Evolutionary conservation across 2,113 vertebrate genomes (phyloP).

Genomic region (Laticauda colubrina): DNA sequence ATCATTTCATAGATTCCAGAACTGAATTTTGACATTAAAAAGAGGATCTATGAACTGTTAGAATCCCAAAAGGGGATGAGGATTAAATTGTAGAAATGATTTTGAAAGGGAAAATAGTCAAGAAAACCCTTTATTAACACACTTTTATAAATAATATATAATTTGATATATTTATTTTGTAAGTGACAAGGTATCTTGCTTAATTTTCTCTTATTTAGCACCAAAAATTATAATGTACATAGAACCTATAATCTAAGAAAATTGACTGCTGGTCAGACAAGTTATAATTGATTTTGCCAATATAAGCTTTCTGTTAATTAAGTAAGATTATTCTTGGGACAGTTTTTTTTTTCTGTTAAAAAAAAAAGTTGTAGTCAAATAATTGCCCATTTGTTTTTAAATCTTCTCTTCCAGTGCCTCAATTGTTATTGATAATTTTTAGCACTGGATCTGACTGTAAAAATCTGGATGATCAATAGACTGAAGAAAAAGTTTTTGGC

Average conservation of each 20-base stretch:
- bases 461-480: background rate
- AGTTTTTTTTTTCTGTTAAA: background rate
- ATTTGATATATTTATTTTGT: background rate
- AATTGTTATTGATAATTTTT: background rate
- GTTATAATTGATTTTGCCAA: background rate
- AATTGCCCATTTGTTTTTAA: background rate
- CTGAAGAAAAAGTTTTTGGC: background rate
- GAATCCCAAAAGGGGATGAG: background rate
- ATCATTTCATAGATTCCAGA: background rate
- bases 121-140: background rate
- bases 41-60: background rate
- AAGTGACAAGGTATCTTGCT: background rate
- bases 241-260: background rate
- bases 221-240: background rate
- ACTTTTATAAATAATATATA: background rate
- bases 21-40: background rate
- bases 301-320: background rate
- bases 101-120: background rate
- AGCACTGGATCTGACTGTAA: background rate
- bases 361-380: background rate
- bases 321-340: background rate
- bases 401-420: background rate
- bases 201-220: background rate
- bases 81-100: background rate
- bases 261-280: background rate